Evolutionary conservation across 2,797 vertebrate genomes (phyloP).

Genomic region (Melanotaenia maccullochi): DNA sequence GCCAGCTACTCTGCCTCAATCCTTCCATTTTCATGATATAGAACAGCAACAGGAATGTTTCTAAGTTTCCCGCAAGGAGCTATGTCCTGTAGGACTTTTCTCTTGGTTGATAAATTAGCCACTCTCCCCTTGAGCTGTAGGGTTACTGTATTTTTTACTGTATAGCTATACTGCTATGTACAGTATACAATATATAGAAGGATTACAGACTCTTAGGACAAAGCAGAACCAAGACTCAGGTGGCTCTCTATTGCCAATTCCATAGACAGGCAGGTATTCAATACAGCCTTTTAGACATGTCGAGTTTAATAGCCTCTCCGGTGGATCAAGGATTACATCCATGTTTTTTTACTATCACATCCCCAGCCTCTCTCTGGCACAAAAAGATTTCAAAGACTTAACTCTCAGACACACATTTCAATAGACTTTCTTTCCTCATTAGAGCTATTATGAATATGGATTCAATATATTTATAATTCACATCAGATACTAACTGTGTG

Average conservation of each 20-base stretch:
- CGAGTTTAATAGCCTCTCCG: slow-evolving; percentile 34
- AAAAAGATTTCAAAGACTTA: slow-evolving; percentile 8
- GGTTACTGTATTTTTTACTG: neutral
- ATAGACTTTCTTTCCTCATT: slow-evolving; percentile 28
- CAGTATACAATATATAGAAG: neutral
- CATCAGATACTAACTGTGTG: slow-evolving; percentile 39
- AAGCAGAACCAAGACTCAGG: slow-evolving; percentile 6
- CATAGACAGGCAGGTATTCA: slow-evolving; percentile 4
- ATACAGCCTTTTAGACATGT: slow-evolving; percentile 10
- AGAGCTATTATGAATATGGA: slow-evolving; percentile 34
- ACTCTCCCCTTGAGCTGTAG: neutral
- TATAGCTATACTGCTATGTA: neutral
- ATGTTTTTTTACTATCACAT: slow-evolving; percentile 34
- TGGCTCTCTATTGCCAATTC: neutral
- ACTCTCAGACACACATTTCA: slow-evolving; percentile 19
- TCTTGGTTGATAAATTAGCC: slow-evolving; percentile 19
- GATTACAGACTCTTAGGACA: slow-evolving; percentile 4
- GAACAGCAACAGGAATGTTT: slow-evolving; percentile 10
- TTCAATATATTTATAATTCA: slow-evolving; percentile 52
- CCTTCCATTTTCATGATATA: slow-evolving; percentile 20
- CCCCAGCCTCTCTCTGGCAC: slow-evolving; percentile 8
- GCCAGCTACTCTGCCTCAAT: neutral
- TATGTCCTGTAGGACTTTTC: slow-evolving; percentile 20
- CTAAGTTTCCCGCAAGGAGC: slow-evolving; percentile 11
- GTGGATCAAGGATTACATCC: slow-evolving; percentile 36